Conservation (phyloP, 92 coral and sea anemone species). For the Anthopleura xanthogrammica region DNA sequence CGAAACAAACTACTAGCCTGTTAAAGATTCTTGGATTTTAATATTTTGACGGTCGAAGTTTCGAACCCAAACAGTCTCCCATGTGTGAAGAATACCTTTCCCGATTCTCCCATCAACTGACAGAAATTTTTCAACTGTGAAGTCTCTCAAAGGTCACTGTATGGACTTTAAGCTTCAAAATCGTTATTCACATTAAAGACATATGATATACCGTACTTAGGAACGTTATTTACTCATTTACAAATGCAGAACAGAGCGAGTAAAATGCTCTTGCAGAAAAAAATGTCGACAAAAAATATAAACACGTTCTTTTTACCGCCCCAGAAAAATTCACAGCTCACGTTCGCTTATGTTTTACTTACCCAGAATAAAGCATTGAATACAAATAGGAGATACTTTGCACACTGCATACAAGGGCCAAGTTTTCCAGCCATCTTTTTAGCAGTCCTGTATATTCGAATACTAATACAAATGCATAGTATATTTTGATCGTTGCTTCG, state of each 20-base stretch:
- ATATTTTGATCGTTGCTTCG: not conserved
- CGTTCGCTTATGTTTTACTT: slow-evolving; percentile 25
- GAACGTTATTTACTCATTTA: not conserved
- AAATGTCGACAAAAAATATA: slow-evolving; percentile 8
- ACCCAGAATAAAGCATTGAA: slow-evolving; percentile 91
- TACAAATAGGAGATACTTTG: slow-evolving; percentile 66
- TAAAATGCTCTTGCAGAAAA: not conserved
- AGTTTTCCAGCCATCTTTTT: slow-evolving; percentile 58
- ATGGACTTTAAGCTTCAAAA: not conserved
- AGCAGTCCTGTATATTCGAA: slow-evolving; percentile 4
- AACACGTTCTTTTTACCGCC: slow-evolving; percentile 28
- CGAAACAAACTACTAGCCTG: not conserved
- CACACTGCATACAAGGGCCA: slow-evolving; percentile 89
- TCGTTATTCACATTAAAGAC: not conserved
- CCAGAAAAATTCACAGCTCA: not conserved
- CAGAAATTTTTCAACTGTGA: not conserved
- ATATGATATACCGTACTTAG: not conserved
- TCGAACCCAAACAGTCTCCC: not conserved
- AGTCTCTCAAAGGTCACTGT: not conserved
- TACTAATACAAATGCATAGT: slow-evolving; percentile 3
- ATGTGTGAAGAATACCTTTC: not conserved
- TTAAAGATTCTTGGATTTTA: not conserved
- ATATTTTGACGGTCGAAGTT: not conserved
- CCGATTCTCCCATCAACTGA: not conserved
- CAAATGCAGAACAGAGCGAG: slow-evolving; percentile 8